A percentile compares a stretch with the other conserved stretches of the same genome.
phyloP scores from a whole-genome alignment of 2,888 invertebrate species.

The Aleiodes alternator region DNA sequence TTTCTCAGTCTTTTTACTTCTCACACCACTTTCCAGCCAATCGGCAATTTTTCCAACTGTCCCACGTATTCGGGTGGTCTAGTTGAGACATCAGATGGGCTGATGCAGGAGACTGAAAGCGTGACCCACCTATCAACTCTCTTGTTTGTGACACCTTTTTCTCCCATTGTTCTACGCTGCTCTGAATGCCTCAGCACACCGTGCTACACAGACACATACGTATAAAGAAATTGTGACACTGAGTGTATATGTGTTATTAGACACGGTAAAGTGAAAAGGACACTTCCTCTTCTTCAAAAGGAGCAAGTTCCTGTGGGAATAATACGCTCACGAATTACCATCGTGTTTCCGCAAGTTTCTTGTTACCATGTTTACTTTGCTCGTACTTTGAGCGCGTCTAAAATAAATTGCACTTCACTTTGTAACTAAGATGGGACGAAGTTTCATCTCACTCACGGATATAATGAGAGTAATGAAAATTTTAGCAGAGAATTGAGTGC shows the following conservation, averaged over 20 bases:
- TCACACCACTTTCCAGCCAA: constrained; percentile 14
- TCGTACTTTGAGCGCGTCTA: neutral
- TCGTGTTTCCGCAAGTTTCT: constrained; percentile 31
- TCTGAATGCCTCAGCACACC: constrained; percentile 4
- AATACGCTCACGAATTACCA: constrained; percentile 21
- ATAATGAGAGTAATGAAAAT: neutral
- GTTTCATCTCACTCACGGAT: neutral
- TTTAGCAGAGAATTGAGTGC: neutral
- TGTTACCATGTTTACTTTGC: constrained; percentile 20
- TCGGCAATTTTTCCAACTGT: constrained; percentile 33
- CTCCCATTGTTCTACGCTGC: constrained; percentile 3
- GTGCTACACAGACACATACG: neutral
- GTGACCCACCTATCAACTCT: constrained; percentile 59
- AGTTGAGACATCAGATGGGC: constrained; percentile 45
- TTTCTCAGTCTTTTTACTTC: constrained; percentile 21
- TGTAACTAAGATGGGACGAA: neutral
- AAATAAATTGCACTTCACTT: constrained; percentile 18
- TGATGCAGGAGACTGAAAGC: constrained; percentile 48
- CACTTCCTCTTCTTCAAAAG: constrained; percentile 4
- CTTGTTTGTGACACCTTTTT: constrained; percentile 17
- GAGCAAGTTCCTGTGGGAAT: constrained; percentile 16
- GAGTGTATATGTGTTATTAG: neutral
- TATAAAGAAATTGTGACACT: neutral
- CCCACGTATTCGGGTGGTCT: constrained; percentile 32
- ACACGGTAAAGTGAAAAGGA: constrained; percentile 17